Evolutionary conservation across 2,888 invertebrate genomes (phyloP).

Genomic region (Notodromas monacha): DNA sequence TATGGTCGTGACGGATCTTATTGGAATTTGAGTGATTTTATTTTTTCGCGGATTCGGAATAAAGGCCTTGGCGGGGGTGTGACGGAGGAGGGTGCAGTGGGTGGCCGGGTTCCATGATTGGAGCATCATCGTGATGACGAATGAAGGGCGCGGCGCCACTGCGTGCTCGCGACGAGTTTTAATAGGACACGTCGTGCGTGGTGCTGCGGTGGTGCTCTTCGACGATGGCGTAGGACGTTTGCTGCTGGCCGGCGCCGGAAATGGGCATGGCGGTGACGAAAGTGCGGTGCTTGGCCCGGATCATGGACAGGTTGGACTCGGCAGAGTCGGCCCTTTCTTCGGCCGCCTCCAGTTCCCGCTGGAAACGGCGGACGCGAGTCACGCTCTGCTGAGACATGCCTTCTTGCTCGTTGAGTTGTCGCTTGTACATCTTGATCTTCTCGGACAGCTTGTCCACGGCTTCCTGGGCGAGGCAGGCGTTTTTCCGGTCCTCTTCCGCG

Average conservation of each 20-base stretch:
- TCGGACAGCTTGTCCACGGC: constrained; percentile 49
- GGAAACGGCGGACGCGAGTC: constrained; percentile 86
- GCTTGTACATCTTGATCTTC: constrained; percentile 74
- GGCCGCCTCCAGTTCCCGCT: constrained; percentile 83
- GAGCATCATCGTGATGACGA: too few species aligned
- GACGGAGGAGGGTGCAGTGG: too few species aligned
- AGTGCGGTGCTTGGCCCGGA: constrained; percentile 91
- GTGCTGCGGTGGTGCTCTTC: constrained; percentile 11
- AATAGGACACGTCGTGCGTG: too few species aligned
- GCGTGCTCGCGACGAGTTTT: too few species aligned
- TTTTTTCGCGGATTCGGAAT: too few species aligned
- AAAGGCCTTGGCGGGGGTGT: too few species aligned
- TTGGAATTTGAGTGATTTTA: too few species aligned
- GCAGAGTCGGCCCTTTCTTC: constrained; percentile 84
- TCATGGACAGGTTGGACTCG: constrained; percentile 68
- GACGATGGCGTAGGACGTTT: constrained; percentile 13
- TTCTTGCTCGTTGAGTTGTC: constrained; percentile 80
- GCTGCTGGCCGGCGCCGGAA: constrained; percentile 20
- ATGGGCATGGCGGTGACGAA: constrained; percentile 74
- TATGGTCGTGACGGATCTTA: too few species aligned
- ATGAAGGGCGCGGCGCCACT: too few species aligned
- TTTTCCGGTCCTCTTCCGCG: constrained; percentile 88
- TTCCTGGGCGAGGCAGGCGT: constrained; percentile 64
- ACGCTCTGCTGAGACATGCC: constrained; percentile 66
- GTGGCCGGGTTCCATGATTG: too few species aligned